Conservation (phyloP, 2,113 vertebrate species). For the Strix uralensis region DNA sequence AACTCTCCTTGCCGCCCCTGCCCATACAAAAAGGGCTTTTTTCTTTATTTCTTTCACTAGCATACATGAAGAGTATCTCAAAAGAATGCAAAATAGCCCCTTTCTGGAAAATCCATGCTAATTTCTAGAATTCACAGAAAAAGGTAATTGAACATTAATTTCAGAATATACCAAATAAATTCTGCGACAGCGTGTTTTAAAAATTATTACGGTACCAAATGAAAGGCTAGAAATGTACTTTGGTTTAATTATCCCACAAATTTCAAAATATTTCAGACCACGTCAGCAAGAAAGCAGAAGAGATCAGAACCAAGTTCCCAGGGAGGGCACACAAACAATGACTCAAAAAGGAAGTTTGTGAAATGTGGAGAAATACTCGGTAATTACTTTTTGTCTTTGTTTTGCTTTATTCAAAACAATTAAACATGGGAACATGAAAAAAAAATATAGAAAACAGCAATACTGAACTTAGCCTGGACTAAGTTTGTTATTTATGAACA, state of each 20-base stretch:
- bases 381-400: neutral
- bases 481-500: neutral
- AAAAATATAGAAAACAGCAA: neutral
- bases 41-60: neutral
- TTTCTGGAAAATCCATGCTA: neutral
- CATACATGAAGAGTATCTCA: neutral
- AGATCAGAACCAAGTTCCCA: constrained; percentile 14
- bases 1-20: neutral
- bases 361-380: constrained; percentile 1
- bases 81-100: neutral
- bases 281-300: neutral
- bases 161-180: neutral
- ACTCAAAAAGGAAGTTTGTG: constrained; percentile 27
- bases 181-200: neutral
- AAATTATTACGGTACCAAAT: neutral
- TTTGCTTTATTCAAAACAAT: constrained; percentile 2
- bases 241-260: neutral
- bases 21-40: neutral
- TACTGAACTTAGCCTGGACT: neutral
- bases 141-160: neutral
- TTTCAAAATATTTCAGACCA: neutral
- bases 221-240: neutral
- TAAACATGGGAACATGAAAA: neutral
- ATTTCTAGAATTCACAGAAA: neutral
- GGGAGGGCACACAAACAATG: neutral